Base-by-base conservation (phyloP, 2,888 invertebrate genomes). In the Phaonia tiefii region DNA sequence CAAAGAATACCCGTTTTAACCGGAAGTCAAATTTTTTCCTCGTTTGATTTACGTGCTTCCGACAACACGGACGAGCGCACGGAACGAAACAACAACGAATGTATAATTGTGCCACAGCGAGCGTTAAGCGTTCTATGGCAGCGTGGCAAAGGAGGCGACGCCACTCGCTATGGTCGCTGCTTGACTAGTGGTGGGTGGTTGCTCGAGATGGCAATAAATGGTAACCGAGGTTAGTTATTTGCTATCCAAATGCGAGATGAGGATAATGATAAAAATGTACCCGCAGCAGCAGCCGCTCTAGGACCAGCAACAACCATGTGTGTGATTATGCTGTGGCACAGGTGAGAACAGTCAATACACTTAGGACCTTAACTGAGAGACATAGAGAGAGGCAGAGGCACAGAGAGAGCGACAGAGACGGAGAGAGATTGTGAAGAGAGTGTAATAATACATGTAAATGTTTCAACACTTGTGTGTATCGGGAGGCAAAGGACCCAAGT, bases 31-130 rank as follows among this genome's bases (percentile, higher is more conserved):
- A 78, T 75, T 39, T 78, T 63, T 17, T 26, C 56, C 25, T 56
- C 56, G 26, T 81, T 74, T 83, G 81, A 84, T 84, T 84, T 84
- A 83, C 83, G 81, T 83, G 79, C 75, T 79, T 77, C 73, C 79
- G 78, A 81, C 78, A 69, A 75, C 78, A 81, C 60, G 71, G 74
- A 67, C 81, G 75, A 81, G 71, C 46, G 67, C 71, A 71, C 60
- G 42, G 60, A 60, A 71, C 60, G 42, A 56, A 60, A 58, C 44
- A 63, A 63, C 63, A 42, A 37, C 22, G 22, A 60, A 63, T 63
- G 63, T 63, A 42, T n/a, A 22, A 42, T 42, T 60, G 39, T 63
- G 42, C 13, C 8, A 63, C 42, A 4, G 22, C 17, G 1, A 39
- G 20, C 63, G 42, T 49, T 20, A 4, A 54, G 11, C 25, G 13